Conservation (phyloP, 2,888 invertebrate genomes). For the Podabrus alpinus region DNA sequence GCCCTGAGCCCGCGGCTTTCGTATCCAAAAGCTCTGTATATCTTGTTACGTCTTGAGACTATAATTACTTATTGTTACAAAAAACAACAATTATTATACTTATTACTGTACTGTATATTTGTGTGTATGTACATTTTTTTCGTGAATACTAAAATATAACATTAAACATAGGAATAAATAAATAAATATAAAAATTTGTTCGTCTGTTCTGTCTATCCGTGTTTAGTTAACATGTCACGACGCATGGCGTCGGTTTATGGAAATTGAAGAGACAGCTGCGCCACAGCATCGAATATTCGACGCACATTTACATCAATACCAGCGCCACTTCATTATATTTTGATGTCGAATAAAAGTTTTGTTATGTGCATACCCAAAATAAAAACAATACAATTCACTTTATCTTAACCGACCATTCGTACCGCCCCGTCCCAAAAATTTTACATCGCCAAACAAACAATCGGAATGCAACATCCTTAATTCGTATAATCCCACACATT, state of each 20-base stretch:
- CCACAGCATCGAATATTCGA: slow-evolving; percentile 37
- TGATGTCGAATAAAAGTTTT: slow-evolving; percentile 33
- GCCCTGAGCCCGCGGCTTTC: slow-evolving; percentile 51
- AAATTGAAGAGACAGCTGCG: slow-evolving; percentile 40
- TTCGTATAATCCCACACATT: not conserved
- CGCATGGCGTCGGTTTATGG: slow-evolving; percentile 37
- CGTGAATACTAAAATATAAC: slow-evolving; percentile 47
- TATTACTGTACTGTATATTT: slow-evolving; percentile 54
- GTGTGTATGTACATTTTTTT: slow-evolving; percentile 54
- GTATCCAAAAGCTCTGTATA: slow-evolving; percentile 46
- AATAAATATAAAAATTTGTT: slow-evolving; percentile 39
- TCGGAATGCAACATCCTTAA: not conserved
- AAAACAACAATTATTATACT: slow-evolving; percentile 34
- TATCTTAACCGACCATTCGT: not conserved
- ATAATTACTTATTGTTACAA: slow-evolving; percentile 46
- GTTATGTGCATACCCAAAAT: slow-evolving; percentile 10
- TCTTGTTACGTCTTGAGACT: slow-evolving; percentile 54
- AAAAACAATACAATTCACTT: slow-evolving; percentile 8
- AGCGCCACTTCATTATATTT: slow-evolving; percentile 39
- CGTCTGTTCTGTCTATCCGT: slow-evolving; percentile 12
- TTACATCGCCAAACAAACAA: not conserved
- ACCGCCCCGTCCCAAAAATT: not conserved
- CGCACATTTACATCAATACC: slow-evolving; percentile 41
- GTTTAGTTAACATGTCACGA: slow-evolving; percentile 28
- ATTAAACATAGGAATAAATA: slow-evolving; percentile 40